Conservation (phyloP, 1,140 invertebrate genomes). For the Hylaeus anthracinus region DNA sequence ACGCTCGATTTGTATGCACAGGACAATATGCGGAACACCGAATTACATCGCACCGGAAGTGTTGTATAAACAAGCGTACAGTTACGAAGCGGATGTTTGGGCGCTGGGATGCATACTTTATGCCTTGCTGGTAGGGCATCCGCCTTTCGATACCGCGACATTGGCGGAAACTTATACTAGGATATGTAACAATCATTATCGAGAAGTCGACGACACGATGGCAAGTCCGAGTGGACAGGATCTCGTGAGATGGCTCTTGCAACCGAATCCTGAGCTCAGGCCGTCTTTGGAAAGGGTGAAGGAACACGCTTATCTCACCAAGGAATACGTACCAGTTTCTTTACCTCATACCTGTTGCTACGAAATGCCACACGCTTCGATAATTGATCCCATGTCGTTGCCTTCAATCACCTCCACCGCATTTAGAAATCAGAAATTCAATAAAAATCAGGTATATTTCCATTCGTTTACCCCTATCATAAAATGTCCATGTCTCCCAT, state of each 20-base stretch:
- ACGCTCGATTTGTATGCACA: conserved; percentile 42
- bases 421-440: conserved; percentile 47
- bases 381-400: conserved; percentile 54
- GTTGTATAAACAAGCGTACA: conserved; percentile 85
- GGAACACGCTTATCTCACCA: conserved; percentile 84
- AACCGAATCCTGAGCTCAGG: conserved; percentile 82
- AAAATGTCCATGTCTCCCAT: too few species aligned
- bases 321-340: conserved; percentile 70
- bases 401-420: conserved; percentile 47
- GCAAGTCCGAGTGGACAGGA: conserved; percentile 81
- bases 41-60: conserved; percentile 90
- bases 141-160: conserved; percentile 86
- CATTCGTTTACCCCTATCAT: too few species aligned
- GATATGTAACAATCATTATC: conserved; percentile 86
- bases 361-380: conserved; percentile 60
- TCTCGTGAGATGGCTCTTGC: conserved; percentile 83
- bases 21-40: conserved; percentile 87
- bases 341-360: conserved; percentile 75
- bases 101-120: conserved; percentile 85
- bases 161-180: conserved; percentile 84
- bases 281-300: conserved; percentile 83
- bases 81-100: conserved; percentile 88
- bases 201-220: conserved; percentile 80
- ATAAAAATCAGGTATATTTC: conserved; percentile 45
- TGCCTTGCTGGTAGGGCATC: conserved; percentile 86